These are phyloP conservation scores for Blera fallax DNA, from an alignment of 2,888 invertebrate species.

Conservation along the genomic window DNA sequence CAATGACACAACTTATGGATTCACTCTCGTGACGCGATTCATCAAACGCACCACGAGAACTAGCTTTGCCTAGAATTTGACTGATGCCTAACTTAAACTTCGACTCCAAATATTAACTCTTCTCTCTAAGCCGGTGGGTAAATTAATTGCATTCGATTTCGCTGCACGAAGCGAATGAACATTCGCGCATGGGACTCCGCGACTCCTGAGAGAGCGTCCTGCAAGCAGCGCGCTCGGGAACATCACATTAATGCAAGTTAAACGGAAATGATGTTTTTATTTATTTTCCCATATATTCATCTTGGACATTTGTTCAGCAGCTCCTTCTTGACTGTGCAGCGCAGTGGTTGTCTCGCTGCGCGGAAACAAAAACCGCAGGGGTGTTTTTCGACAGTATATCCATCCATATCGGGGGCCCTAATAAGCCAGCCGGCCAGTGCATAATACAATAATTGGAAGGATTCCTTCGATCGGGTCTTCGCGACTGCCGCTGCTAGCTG, in stretches of 20 bases:
- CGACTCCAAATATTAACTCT: conserved; percentile 50
- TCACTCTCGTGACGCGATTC: conserved; percentile 66
- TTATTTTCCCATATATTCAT: conserved; percentile 72
- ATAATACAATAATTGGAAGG: conserved; percentile 71
- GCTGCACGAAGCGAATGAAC: conserved; percentile 53
- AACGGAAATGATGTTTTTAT: conserved; percentile 73
- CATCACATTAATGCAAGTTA: conserved; percentile 72
- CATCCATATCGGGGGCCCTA: conserved; percentile 66
- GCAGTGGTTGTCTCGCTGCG: conserved; percentile 73
- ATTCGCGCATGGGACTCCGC: neutral
- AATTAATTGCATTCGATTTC: conserved; percentile 73
- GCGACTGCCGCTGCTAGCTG: neutral
- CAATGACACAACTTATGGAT: conserved; percentile 60
- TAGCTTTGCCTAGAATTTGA: conserved; percentile 52
- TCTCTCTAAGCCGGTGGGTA: conserved; percentile 27
- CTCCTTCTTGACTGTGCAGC: conserved; percentile 70
- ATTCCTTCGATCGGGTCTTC: conserved; percentile 17
- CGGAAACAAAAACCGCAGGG: conserved; percentile 73
- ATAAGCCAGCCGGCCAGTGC: conserved; percentile 57
- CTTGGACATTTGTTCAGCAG: conserved; percentile 71
- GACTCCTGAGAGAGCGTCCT: conserved; percentile 10
- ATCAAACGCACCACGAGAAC: conserved; percentile 60
- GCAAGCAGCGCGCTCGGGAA: conserved; percentile 29
- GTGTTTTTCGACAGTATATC: conserved; percentile 71
- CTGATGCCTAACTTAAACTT: conserved; percentile 60